Evolutionary conservation across 2,888 invertebrate genomes (phyloP), one percentile per base, ranked within the genome.

Genomic region (Yponomeuta evonymella): DNA sequence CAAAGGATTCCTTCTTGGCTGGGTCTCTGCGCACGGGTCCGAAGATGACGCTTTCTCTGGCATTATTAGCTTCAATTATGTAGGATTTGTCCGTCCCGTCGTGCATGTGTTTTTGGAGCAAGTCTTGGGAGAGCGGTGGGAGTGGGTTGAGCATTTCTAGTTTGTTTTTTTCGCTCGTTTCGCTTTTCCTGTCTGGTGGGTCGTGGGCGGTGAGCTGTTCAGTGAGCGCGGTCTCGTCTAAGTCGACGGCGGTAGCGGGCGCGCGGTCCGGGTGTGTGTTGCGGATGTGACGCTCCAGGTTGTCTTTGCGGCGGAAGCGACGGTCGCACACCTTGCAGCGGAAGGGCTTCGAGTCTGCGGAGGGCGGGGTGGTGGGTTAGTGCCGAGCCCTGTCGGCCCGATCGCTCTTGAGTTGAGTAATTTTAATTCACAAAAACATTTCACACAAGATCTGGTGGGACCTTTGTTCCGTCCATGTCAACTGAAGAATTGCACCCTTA

Each of bases 291-390:
- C 97, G 93, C 73, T 94, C 94, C 73, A 97, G 90, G 81, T 97
- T 97, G 82, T 97, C 97, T 81, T 95, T 96, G 72, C 97, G 91
- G 67, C 95, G 90, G 80, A 96, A 96, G 64, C 93, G 93, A 10
- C 95, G 94, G 62, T 93, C 93, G 83, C 97, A 97, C 43, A 95
- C 92, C 73, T 93, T 93, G 81, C 97, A 97, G 30, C 94, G 94
- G 79, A 94, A 97, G 4, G 94, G 95, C 77, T 95, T 94, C 5
- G 92, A 92, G 79, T 94, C 96, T 95, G 81, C 70, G 85, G 86
- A 70, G 58, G 36, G 3, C 33, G 33, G 72, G 51, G 15, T 15
- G 12, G 51, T 12, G 0, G 15, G 51, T 12, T 58, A 58, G 51
- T 58, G 33, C 43, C 6, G 8, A 43, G 43, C 9, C 43, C 3